phyloP scores from a whole-genome alignment of 2,888 invertebrate species.

The Tillus elongatus region DNA sequence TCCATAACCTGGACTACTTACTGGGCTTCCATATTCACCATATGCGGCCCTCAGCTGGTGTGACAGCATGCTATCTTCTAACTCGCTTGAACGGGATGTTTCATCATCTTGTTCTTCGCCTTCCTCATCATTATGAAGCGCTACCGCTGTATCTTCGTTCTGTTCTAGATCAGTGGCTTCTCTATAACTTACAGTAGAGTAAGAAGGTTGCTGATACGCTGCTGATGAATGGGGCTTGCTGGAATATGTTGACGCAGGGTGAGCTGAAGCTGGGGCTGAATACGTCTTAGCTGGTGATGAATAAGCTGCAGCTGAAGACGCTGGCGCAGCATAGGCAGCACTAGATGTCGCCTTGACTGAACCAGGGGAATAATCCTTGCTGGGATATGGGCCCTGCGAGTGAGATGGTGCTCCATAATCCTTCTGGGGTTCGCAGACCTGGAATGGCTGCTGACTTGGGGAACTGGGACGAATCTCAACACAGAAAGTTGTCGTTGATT shows the following conservation, averaged over 20 bases:
- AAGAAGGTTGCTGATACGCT: constrained; percentile 13
- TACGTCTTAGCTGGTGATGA: constrained; percentile 16
- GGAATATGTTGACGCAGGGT: no score
- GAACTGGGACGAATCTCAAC: constrained; percentile 41
- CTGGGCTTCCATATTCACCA: constrained; percentile 10
- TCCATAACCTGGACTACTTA: constrained; percentile 14
- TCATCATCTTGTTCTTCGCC: constrained; percentile 16
- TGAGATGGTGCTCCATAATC: constrained; percentile 16
- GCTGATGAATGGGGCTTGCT: constrained; percentile 12
- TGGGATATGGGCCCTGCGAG: constrained; percentile 13
- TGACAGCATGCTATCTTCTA: neutral
- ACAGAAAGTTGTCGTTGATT: constrained; percentile 42
- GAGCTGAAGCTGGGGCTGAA: constrained; percentile 13
- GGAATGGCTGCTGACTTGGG: constrained; percentile 37
- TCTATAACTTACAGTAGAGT: constrained; percentile 18
- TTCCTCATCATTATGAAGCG: constrained; percentile 8
- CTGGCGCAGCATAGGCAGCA: neutral
- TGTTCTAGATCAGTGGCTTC: constrained; percentile 15
- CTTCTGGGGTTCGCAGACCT: constrained; percentile 34
- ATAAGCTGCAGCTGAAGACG: constrained; percentile 14
- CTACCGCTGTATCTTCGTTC: constrained; percentile 12
- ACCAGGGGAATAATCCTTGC: constrained; percentile 18
- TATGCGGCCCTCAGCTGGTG: neutral
- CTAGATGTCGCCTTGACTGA: constrained; percentile 15
- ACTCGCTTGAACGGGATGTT: neutral